A percentile compares a stretch with the other conserved stretches of the same genome.
phyloP scores from a whole-genome alignment of 2,113 vertebrate species.

The Dendropsophus ebraccatus region DNA sequence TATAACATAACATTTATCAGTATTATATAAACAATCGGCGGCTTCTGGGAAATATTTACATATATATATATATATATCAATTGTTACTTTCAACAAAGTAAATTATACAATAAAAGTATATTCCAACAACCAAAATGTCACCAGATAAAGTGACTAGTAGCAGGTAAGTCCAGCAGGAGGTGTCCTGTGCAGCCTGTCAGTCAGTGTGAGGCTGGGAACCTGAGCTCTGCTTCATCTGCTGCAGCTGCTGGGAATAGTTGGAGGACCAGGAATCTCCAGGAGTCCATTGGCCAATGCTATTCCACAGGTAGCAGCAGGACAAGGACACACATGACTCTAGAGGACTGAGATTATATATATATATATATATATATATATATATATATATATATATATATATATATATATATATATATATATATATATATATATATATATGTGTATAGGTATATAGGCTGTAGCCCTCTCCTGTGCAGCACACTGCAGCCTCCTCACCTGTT shows the following conservation, averaged over 20 bases:
- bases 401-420: no score
- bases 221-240: slow-evolving; percentile 7
- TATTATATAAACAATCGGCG: no score
- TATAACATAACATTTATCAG: no score
- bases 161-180: neutral
- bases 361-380: no score
- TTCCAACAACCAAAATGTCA: neutral
- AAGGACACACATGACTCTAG: neutral
- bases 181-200: slow-evolving; percentile 14
- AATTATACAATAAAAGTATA: no score
- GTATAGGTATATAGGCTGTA: no score
- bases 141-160: neutral
- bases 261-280: slow-evolving; percentile 2
- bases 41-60: no score
- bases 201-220: neutral
- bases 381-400: no score
- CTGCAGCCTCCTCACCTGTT: slow-evolving; percentile 78
- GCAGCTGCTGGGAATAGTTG: slow-evolving; percentile 13
- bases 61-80: no score
- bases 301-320: slow-evolving; percentile 11
- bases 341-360: neutral
- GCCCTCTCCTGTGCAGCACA: neutral
- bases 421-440: no score
- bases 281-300: neutral
- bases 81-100: no score